A percentile compares a stretch with the other conserved stretches of the same genome.
These are phyloP conservation scores for Alcis repandata DNA, from an alignment of 2,888 invertebrate genomes.

Conservation along the genomic window DNA sequence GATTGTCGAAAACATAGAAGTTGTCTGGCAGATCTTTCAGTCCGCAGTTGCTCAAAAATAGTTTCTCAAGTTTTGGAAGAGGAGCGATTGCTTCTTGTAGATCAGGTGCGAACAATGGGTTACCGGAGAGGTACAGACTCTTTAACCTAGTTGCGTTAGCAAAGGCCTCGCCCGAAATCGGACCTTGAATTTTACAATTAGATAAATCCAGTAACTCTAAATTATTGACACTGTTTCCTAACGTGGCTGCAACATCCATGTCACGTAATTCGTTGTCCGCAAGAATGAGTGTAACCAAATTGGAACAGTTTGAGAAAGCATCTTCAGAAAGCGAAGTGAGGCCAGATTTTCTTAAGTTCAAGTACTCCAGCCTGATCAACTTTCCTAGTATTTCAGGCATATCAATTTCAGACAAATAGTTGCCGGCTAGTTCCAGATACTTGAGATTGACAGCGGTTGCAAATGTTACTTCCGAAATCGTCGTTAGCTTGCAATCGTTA, in stretches of 20 bases:
- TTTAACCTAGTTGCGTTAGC: constrained; percentile 89
- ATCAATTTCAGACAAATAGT: constrained; percentile 84
- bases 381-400: constrained; percentile 89
- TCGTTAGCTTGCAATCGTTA: constrained; percentile 88
- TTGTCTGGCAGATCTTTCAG: constrained; percentile 88
- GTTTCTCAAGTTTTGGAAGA: constrained; percentile 88
- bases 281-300: constrained; percentile 88
- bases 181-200: constrained; percentile 89
- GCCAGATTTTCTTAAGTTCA: constrained; percentile 88
- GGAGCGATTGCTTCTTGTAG: constrained; percentile 89
- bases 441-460: constrained; percentile 87
- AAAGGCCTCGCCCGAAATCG: constrained; percentile 89
- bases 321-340: constrained; percentile 88
- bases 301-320: constrained; percentile 88
- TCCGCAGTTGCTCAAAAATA: constrained; percentile 89
- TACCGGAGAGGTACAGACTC: constrained; percentile 89
- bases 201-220: constrained; percentile 89
- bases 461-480: constrained; percentile 86
- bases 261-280: constrained; percentile 89
- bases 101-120: constrained; percentile 89
- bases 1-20: constrained; percentile 88
- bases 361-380: constrained; percentile 87
- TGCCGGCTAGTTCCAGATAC: constrained; percentile 88
- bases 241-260: constrained; percentile 88
- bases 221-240: constrained; percentile 88